Base-by-base conservation (phyloP, 2,113 vertebrate genomes). In the Malurus cyaneus region DNA sequence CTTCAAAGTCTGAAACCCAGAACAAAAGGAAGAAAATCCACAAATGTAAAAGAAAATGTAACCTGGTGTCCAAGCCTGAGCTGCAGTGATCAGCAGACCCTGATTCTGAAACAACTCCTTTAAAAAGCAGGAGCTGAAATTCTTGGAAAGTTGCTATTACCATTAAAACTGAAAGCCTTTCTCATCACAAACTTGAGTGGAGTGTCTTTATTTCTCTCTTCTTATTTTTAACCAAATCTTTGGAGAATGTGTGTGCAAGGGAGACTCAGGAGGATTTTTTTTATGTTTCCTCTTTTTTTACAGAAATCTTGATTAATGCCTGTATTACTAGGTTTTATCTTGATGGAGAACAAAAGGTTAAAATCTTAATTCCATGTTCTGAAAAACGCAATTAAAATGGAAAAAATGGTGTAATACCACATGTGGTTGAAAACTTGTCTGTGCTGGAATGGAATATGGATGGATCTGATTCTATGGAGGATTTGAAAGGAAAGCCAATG, bases 21-120 rank as follows among this genome's bases (percentile, higher is more conserved):
- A 93, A 44, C 4, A 39, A 57, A 2, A 57, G 5, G 5, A 14
- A 47, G 65, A 60, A 34, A 2, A 0, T 4, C 3, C 19, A 23
- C 5, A 54, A 20, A 46, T 10, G 3, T 31, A 62, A 39, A 34
- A 91, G 11, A 49, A 79, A 82, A 28, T 39, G 5, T 66, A 32
- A 41, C 5, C 41, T 53, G 3, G 3, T 32, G 5, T 66, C 18
- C 26, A 71, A 53, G 10, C 6, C 18, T 59, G 11, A 79, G 5
- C 25, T 57, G 31, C 24, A 44, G 9, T 23, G 18, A 61, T 56
- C 47, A 57, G 9, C 11, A 88, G 12, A 73, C 21, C 6, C 12
- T 59, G 5, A 67, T 32, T 72, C 20, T 59, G 32, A 89, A 62
- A 19, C 2, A 59, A 26, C 3, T 54, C 7, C 6, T 49, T 24